Percentiles rank a stretch among this genome's conserved stretches.
These are phyloP conservation scores for Tetramorium alpestre DNA, from an alignment of 1,140 invertebrate species.

Conservation along the genomic window DNA sequence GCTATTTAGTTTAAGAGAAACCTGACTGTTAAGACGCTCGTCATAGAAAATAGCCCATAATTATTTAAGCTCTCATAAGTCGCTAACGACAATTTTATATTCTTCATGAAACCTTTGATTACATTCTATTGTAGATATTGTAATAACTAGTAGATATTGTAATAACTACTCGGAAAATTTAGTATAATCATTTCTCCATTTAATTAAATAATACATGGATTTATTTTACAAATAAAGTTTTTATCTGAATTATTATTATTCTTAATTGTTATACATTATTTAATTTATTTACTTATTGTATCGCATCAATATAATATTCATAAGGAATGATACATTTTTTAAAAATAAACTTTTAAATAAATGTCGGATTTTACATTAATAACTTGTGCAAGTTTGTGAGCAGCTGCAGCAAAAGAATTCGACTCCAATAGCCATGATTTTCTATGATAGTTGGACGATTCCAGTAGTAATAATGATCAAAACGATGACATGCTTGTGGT, in stretches of 20 bases:
- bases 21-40: not conserved
- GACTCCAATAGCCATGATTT: not conserved
- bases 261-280: not conserved
- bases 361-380: not conserved
- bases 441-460: constrained; percentile 28
- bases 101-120: not conserved
- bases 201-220: not conserved
- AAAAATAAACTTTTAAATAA: not conserved
- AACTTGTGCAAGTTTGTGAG: not conserved
- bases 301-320: not conserved
- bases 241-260: not conserved
- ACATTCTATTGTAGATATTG: not conserved
- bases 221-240: constrained; percentile 5
- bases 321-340: not conserved
- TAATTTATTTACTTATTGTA: not conserved
- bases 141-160: not conserved
- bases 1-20: not conserved
- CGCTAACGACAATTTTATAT: constrained; percentile 13
- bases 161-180: not conserved
- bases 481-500: constrained; percentile 13
- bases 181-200: not conserved
- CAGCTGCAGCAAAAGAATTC: constrained; percentile 6
- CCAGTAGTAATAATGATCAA: constrained; percentile 21
- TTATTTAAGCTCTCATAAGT: not conserved
- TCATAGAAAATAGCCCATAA: not conserved